A percentile compares a stretch with the other conserved stretches of the same genome.
phyloP scores from a whole-genome alignment of 2,797 vertebrate species.

The Lacerta viridis region DNA sequence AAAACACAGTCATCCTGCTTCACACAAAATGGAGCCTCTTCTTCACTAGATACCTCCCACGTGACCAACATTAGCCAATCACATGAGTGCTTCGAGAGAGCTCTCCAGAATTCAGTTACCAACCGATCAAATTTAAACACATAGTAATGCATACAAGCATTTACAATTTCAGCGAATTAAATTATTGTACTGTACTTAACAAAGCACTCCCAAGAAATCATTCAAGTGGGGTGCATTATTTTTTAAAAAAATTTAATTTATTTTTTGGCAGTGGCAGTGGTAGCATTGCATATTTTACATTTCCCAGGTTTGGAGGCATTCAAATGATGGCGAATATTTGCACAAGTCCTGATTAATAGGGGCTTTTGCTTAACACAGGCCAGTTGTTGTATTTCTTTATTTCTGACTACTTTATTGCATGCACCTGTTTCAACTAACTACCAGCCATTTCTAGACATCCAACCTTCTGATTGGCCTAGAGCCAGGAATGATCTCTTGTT shows the following conservation, averaged over 20 bases:
- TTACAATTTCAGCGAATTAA: too few species aligned
- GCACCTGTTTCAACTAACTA: slow-evolving; percentile 77
- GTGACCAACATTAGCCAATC: too few species aligned
- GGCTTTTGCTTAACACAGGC: slow-evolving; percentile 73
- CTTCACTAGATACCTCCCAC: too few species aligned
- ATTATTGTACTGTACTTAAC: too few species aligned
- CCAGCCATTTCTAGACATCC: slow-evolving; percentile 61
- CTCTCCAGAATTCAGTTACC: too few species aligned
- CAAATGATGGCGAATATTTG: slow-evolving; percentile 60
- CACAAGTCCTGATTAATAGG: slow-evolving; percentile 58
- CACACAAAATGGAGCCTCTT: too few species aligned
- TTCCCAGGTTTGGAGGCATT: slow-evolving; percentile 52
- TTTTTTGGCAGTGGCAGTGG: not conserved
- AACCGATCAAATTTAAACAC: too few species aligned
- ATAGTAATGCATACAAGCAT: too few species aligned
- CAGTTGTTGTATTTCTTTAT: slow-evolving; percentile 76
- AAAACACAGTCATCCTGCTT: too few species aligned
- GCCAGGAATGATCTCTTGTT: slow-evolving; percentile 66
- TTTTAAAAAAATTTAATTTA: not conserved
- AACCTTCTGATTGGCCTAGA: slow-evolving; percentile 69
- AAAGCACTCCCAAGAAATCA: not conserved
- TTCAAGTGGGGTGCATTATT: not conserved
- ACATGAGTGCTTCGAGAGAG: too few species aligned
- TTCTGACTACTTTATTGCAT: slow-evolving; percentile 79
- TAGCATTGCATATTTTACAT: slow-evolving; percentile 7